Percentiles rank a stretch among this genome's conserved stretches.
Conservation (phyloP, 2,113 vertebrate genomes). For the Stegostoma tigrinum region DNA sequence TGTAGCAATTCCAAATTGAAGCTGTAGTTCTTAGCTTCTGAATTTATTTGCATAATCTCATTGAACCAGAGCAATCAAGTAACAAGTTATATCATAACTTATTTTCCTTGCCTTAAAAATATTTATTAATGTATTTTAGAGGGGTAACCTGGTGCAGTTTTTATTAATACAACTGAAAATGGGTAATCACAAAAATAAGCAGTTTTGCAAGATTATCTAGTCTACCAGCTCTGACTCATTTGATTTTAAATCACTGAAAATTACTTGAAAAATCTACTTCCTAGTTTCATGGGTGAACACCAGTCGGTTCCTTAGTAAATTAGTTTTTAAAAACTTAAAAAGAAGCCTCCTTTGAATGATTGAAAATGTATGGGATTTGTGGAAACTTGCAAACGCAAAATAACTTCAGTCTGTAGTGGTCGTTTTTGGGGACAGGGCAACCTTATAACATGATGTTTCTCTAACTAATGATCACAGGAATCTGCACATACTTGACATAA, state of each 20-base stretch:
- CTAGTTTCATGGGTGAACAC: not conserved
- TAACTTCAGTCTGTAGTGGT: not conserved
- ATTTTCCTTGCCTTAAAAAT: not conserved
- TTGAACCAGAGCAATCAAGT: not conserved
- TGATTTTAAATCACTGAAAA: not conserved
- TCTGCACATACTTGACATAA: not conserved
- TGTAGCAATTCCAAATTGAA: not conserved
- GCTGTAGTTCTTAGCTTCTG: not conserved
- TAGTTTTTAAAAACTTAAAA: not conserved
- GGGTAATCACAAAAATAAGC: not conserved
- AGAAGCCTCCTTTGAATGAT: not conserved
- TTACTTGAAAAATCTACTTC: not conserved
- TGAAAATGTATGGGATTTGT: not conserved
- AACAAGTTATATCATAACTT: not conserved
- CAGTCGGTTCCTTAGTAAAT: not conserved
- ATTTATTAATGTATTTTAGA: not conserved
- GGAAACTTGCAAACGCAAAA: not conserved
- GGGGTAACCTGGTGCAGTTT: not conserved
- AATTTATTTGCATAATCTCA: not conserved
- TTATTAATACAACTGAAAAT: not conserved
- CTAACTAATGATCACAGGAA: not conserved
- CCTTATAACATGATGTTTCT: not conserved
- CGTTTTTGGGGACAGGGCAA: not conserved
- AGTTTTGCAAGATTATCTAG: not conserved
- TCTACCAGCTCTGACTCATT: not conserved